These are phyloP conservation scores for Orius insidiosus DNA, from an alignment of 1,140 invertebrate species.

Conservation along the genomic window DNA sequence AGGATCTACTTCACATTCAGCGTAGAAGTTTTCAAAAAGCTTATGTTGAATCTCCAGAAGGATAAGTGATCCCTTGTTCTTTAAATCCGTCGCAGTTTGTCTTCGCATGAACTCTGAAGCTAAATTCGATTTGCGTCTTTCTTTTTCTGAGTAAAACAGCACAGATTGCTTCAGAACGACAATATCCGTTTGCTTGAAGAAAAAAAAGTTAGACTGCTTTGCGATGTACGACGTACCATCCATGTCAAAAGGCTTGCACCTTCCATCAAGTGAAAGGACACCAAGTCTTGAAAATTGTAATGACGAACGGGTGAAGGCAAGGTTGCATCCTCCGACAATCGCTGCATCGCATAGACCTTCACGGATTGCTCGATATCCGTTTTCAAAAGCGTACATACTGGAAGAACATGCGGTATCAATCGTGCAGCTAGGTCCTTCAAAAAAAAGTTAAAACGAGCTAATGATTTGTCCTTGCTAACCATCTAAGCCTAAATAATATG, in stretches of 20 bases:
- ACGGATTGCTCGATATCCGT: conserved; percentile 58
- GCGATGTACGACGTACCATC: conserved; percentile 29
- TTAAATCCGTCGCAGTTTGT: conserved; percentile 81
- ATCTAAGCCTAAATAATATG: conserved; percentile 47
- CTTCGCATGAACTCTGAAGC: conserved; percentile 45
- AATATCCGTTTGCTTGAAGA: conserved; percentile 54
- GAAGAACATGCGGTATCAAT: conserved; percentile 85
- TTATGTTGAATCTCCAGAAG: conserved; percentile 65
- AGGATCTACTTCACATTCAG: conserved; percentile 62
- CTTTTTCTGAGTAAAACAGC: conserved; percentile 67
- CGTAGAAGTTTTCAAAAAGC: conserved; percentile 68
- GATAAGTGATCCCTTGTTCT: conserved; percentile 78
- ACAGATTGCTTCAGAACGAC: conserved; percentile 56
- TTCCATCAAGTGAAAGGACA: conserved; percentile 69
- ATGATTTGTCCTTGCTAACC: conserved; percentile 25
- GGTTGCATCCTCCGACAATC: conserved; percentile 66
- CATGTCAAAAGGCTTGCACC: conserved; percentile 79
- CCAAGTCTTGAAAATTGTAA: conserved; percentile 58
- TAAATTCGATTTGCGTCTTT: conserved; percentile 62
- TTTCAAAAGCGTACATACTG: conserved; percentile 65
- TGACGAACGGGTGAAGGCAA: conserved; percentile 68
- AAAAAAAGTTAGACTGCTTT: conserved; percentile 1
- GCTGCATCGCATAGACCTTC: conserved; percentile 68
- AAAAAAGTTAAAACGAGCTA: not conserved
- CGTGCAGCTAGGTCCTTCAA: conserved; percentile 53